Base-by-base conservation (phyloP, 2,113 vertebrate genomes). In the Dinomys branickii region DNA sequence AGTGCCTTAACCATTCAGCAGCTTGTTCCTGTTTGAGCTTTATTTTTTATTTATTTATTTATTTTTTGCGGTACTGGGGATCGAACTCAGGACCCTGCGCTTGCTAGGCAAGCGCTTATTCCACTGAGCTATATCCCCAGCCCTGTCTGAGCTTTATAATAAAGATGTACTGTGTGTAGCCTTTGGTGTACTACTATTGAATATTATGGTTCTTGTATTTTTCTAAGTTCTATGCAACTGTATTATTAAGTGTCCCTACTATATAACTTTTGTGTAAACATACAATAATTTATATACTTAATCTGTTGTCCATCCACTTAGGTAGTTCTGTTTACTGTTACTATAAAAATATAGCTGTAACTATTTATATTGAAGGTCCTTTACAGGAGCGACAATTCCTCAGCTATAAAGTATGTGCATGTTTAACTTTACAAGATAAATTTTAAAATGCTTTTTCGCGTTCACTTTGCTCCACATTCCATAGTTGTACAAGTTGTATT, bases 121-220 rank as follows among this genome's bases (percentile, higher is more conserved):
- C n/a, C n/a, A n/a, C n/a, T n/a, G n/a, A n/a, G n/a, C n/a, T n/a
- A n/a, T n/a, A n/a, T n/a, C n/a, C n/a, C n/a, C n/a, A n/a, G n/a
- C n/a, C n/a, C n/a, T n/a, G 82, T 88, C 85, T 91, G 35, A 94
- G 78, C 35, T 94, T 97, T 94, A n/a, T 88, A 88, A 87, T 59
- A 75, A 78, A 67, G 22, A 50, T 30, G 3, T 38, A 69, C 30
- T 78, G 1, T 71, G 58, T 88, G 2, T 91, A 80, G 17, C 69
- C 65, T 92, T 94, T 87, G 65, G 2, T 75, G 5, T 73, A 26
- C 84, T 85, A 28, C 30, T 78, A 83, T 83, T 85, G 41, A 91
- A 54, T 88, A 78, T 54, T 91, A 12, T 85, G 30, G 65, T 91
- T 93, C 30, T 16, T 69, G 71, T 52, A 10, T 85, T 94, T 22